Base-by-base conservation (phyloP, 2,888 invertebrate genomes). In the Plebejus melissa region DNA sequence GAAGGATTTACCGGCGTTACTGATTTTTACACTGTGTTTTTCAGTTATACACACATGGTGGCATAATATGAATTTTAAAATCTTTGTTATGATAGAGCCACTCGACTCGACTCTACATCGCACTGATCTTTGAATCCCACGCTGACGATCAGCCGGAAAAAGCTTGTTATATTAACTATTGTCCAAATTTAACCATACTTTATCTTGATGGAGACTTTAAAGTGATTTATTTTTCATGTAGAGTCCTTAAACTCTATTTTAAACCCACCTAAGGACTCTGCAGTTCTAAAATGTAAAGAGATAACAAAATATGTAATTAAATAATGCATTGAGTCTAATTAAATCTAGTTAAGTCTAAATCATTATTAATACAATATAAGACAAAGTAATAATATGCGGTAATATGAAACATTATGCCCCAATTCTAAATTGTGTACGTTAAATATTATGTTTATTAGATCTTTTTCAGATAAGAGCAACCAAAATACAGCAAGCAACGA, bases 91-190 rank as follows among this genome's bases (percentile, higher is more conserved):
- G 9, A 57, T 13, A 57, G n/a, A 60, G 5, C 22, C 6, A 60
- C 28, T 7, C 28, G 60, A 3, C 60, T 28, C n/a, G 22, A 58
- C 7, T 22, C 60, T 65, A 32, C 32, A 65, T 11, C 7, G 11
- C 22, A 60, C 32, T 13, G 13, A 65, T 65, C 32, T 36, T 32
- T 13, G 6, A 36, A 65, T 65, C 65, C 65, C 65, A 65, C 65
- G 32, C 65, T 13, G 32, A 65, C 65, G 13, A 32, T 5, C 5
- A 65, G 32, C 65, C 65, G 65, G 65, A 65, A 32, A 65, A 32
- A 13, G 32, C 65, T 65, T 65, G 65, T 65, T 65, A 65, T 5
- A 65, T 65, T 65, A 65, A 65, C 32, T 65, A 65, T 32, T 65
- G 65, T 36, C 32, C 65, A 65, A 65, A 65, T 65, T 65, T 32